Percentiles rank a stretch among this genome's conserved stretches.
These are phyloP conservation scores for Dasyprocta punctata DNA, from an alignment of 2,113 vertebrate species.

Conservation along the genomic window DNA sequence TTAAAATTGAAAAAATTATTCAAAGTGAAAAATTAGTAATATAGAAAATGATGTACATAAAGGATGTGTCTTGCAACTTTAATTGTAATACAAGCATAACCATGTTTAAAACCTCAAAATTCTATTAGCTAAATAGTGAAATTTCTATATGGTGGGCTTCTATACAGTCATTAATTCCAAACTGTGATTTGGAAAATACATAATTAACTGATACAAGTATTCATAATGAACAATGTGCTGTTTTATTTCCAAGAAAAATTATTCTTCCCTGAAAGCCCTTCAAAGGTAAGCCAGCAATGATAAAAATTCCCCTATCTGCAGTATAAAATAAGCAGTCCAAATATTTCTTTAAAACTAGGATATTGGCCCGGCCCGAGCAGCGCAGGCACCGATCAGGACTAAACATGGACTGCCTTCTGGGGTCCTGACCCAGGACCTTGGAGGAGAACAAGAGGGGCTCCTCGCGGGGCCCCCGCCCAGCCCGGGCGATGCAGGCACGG, in stretches of 20 bases:
- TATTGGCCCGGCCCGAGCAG: too few relatives aligned
- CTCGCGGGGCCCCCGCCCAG: too few relatives aligned
- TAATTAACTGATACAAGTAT: background rate
- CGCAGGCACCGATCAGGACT: too few relatives aligned
- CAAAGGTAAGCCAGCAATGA: background rate
- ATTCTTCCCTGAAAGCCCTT: background rate
- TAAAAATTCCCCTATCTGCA: background rate
- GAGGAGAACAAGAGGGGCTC: too few relatives aligned
- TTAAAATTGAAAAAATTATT: background rate
- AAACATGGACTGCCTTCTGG: too few relatives aligned
- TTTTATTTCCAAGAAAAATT: constrained; percentile 3
- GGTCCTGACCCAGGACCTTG: too few relatives aligned
- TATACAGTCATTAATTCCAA: background rate
- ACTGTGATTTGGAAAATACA: background rate
- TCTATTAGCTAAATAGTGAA: background rate
- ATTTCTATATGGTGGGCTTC: background rate
- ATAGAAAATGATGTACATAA: background rate
- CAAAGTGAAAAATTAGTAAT: constrained; percentile 12
- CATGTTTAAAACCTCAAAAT: background rate
- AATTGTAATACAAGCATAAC: constrained; percentile 3
- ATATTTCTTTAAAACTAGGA: constrained; percentile 1
- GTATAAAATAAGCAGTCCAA: background rate
- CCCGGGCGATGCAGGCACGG: too few relatives aligned
- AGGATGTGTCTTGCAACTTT: background rate
- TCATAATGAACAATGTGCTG: background rate